Conservation (phyloP, 2,113 vertebrate species). For the Tyrannus savana region DNA sequence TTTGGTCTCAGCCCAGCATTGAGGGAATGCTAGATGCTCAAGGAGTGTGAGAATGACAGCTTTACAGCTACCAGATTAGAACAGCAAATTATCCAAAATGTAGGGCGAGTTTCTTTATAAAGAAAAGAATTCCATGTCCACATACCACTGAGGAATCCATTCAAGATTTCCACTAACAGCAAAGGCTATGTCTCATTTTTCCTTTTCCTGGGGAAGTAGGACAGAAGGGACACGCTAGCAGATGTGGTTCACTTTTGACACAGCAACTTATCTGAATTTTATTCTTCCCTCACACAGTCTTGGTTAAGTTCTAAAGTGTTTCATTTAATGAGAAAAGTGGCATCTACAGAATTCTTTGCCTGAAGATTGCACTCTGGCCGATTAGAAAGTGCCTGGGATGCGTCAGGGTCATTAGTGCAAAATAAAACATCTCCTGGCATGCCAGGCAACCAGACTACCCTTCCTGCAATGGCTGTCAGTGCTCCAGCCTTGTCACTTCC, state of each 20-base stretch:
- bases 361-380: neutral
- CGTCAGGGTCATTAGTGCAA: conserved; percentile 36
- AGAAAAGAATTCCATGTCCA: neutral
- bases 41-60: neutral
- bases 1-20: neutral
- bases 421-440: conserved; percentile 30
- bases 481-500: conserved; percentile 42
- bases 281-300: neutral
- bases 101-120: neutral
- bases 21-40: neutral
- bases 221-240: neutral
- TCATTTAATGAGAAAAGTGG: neutral
- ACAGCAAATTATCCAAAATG: neutral
- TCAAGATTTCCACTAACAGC: neutral
- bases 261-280: neutral
- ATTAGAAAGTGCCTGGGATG: conserved; percentile 22
- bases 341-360: neutral
- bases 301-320: neutral
- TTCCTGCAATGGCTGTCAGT: conserved; percentile 15
- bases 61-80: conserved; percentile 37
- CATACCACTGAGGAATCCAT: neutral
- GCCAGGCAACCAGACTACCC: conserved; percentile 25
- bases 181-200: neutral
- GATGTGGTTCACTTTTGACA: neutral
- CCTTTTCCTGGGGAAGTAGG: neutral